phyloP scores from a whole-genome alignment of 2,797 vertebrate genomes.

The Anolis apletophallus region DNA sequence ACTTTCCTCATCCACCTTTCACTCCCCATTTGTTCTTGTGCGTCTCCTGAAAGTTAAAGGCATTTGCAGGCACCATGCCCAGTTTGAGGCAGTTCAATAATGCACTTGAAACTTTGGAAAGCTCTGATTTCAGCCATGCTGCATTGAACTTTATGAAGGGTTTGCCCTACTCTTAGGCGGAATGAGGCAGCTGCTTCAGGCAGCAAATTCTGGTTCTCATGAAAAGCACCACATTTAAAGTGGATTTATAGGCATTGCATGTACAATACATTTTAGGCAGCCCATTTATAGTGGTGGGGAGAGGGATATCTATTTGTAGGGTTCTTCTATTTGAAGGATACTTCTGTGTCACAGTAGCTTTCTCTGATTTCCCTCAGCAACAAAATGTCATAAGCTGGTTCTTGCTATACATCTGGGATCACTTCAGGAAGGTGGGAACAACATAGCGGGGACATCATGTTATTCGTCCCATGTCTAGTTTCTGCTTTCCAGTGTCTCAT shows the following conservation, averaged over 20 bases:
- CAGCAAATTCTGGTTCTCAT: neutral
- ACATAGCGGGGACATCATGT: neutral
- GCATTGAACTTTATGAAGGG: rapidly evolving
- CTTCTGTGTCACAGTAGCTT: too few species aligned
- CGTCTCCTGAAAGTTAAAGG: constrained; percentile 21
- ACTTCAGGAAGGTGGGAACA: neutral
- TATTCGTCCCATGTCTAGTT: neutral
- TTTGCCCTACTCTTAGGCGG: neutral
- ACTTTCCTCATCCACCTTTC: neutral
- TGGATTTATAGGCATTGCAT: neutral
- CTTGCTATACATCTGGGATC: neutral
- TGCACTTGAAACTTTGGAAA: neutral
- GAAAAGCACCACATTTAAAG: neutral
- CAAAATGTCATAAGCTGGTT: neutral
- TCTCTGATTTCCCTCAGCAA: neutral
- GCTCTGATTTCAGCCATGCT: neutral
- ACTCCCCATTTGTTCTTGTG: neutral
- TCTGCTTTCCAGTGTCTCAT: neutral
- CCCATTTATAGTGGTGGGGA: too few species aligned
- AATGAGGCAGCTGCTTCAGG: neutral
- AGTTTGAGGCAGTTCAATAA: neutral
- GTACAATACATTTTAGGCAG: too few species aligned
- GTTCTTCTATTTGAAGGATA: neutral
- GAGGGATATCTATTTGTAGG: too few species aligned
- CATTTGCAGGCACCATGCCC: rapidly evolving